Conservation (phyloP, 2,113 vertebrate species). For the Psilopogon haemacephalus region DNA sequence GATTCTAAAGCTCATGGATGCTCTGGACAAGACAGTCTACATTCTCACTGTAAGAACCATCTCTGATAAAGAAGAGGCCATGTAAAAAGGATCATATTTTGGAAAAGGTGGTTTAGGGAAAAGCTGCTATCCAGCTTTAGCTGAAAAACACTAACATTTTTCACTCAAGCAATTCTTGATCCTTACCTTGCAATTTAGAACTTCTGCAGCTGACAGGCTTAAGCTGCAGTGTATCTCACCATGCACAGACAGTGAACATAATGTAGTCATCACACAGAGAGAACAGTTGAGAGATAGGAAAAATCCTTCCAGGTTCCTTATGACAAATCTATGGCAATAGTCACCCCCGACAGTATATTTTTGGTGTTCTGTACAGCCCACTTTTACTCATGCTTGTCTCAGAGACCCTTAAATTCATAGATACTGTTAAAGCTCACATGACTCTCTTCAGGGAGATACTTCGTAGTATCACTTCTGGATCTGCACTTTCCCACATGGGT, state of each 20-base stretch:
- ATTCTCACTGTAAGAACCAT: neutral
- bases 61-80: neutral
- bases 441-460: neutral
- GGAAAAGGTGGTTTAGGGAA: neutral
- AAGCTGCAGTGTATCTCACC: neutral
- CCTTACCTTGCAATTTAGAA: neutral
- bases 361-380: neutral
- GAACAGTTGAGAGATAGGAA: constrained; percentile 12
- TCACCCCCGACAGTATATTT: neutral
- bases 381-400: neutral
- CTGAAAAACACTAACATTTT: neutral
- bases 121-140: neutral
- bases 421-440: neutral
- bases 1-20: neutral
- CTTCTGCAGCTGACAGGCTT: neutral
- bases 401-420: constrained; percentile 18
- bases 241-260: constrained; percentile 28
- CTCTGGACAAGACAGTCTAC: neutral
- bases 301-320: constrained; percentile 33
- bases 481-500: neutral
- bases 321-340: constrained; percentile 31
- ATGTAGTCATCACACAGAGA: neutral
- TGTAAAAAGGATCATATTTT: neutral
- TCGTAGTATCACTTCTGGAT: constrained; percentile 27
- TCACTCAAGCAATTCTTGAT: constrained; percentile 2